Percentiles rank a stretch among this genome's conserved stretches.
Evolutionary conservation across 2,888 invertebrate species (phyloP).

Genomic region (Belgica antarctica): DNA sequence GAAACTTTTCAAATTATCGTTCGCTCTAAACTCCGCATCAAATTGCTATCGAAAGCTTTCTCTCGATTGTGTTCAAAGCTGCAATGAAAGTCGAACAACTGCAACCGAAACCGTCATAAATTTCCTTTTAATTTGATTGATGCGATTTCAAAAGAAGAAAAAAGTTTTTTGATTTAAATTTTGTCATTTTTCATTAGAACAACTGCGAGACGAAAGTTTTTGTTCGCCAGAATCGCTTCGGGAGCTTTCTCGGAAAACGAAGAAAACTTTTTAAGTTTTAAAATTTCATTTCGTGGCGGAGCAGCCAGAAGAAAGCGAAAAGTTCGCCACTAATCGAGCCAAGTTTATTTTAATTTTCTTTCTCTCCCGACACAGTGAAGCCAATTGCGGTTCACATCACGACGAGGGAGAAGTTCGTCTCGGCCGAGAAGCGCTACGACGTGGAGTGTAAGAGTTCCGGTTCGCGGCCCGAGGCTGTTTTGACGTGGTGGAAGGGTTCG

Average conservation of each 20-base stretch:
- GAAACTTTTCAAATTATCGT: not conserved
- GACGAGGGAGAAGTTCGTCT: constrained; percentile 78
- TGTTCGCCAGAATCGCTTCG: not conserved
- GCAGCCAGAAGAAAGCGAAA: too few species aligned
- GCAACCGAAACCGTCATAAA: not conserved
- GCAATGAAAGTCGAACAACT: constrained; percentile 1
- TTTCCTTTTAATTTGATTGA: constrained; percentile 3
- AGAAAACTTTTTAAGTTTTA: constrained; percentile 13
- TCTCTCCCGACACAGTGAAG: constrained; percentile 64
- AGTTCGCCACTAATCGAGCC: not conserved
- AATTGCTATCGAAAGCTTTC: constrained; percentile 10
- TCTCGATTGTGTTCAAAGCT: not conserved
- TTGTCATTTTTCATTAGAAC: not conserved
- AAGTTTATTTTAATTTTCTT: constrained; percentile 1
- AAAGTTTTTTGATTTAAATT: constrained; percentile 17
- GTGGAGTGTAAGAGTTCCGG: constrained; percentile 84
- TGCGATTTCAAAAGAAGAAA: not conserved
- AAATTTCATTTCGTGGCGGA: constrained; percentile 5
- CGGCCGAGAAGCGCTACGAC: constrained; percentile 81
- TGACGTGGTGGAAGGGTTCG: constrained; percentile 89
- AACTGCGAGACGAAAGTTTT: not conserved
- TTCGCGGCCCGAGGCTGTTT: constrained; percentile 78
- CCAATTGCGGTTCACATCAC: constrained; percentile 79
- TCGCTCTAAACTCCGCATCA: not conserved
- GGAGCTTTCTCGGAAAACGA: constrained; percentile 4